These are phyloP conservation scores for Myopa testacea DNA, from an alignment of 2,888 invertebrate genomes.

Conservation along the genomic window DNA sequence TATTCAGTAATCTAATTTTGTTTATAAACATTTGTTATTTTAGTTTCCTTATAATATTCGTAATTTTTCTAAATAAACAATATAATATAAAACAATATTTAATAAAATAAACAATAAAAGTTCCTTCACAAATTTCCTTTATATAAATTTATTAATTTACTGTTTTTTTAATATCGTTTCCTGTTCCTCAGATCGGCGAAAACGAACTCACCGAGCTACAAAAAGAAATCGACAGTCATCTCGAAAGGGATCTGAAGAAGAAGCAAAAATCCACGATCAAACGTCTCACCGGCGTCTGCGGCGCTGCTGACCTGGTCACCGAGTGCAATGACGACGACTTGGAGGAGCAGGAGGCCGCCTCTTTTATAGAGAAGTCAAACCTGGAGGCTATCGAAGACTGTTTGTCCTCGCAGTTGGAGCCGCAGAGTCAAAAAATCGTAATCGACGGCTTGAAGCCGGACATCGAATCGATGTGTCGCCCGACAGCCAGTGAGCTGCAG, in stretches of 20 bases:
- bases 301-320: background rate
- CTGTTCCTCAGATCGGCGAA: slow-evolving; percentile 66
- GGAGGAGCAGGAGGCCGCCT: slow-evolving; percentile 67
- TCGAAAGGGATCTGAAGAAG: slow-evolving; percentile 76
- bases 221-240: slow-evolving; percentile 84
- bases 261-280: slow-evolving; percentile 59
- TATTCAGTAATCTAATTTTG: too few species aligned
- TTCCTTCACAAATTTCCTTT: too few species aligned
- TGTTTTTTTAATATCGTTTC: background rate
- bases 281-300: slow-evolving; percentile 43
- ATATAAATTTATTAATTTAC: too few species aligned
- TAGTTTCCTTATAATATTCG: too few species aligned
- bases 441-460: slow-evolving; percentile 74
- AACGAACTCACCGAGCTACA: slow-evolving; percentile 84
- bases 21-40: too few species aligned
- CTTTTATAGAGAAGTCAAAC: slow-evolving; percentile 70
- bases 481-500: slow-evolving; percentile 68
- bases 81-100: too few species aligned
- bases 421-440: slow-evolving; percentile 50
- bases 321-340: slow-evolving; percentile 52
- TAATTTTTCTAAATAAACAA: too few species aligned
- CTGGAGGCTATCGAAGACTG: slow-evolving; percentile 68
- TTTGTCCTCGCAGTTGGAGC: slow-evolving; percentile 52
- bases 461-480: slow-evolving; percentile 83
- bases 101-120: too few species aligned